Evolutionary conservation across 2,888 invertebrate species (phyloP), one percentile per base, ranked within the genome.

Genomic region (Panopea generosa): DNA sequence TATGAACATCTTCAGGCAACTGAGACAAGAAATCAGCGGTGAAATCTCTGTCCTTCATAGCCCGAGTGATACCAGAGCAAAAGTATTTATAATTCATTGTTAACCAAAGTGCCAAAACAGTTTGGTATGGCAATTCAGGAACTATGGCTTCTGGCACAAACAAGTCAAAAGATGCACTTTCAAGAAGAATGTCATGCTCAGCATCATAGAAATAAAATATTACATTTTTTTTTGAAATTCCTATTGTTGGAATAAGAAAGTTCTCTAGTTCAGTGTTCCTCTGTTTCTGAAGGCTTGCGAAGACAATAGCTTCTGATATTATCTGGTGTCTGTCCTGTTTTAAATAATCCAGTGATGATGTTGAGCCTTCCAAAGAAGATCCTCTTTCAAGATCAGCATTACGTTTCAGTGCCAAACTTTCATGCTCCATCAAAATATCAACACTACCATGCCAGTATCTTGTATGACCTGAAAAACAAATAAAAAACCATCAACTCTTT

Each of bases 161-260:
- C 20, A 50, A 22, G 11, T 11, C 22, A 24, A 50, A 50, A 20
- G 20, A 11, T 16, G 20, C 22, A 50, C 50, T 50, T 50, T 50
- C 20, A 50, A 50, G 50, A 22, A 50, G 24, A 50, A 50, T 50
- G 11, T 50, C 50, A 22, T 50, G 20, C 11, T 55, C 27, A 11
- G 57, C 16, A 38, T 57, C 57, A 57, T 57, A 57, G 11, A 57
- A 38, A 9, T 38, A 57, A 18, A 57, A 38, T 18, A n/a, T n/a
- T n/a, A 38, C 20, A n/a, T 29, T 1, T n/a, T n/a, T 38, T 18
- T 38, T 38, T 2, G 57, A 57, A 33, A 33, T n/a, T 57, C 20
- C 27, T 6, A 57, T 38, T n/a, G 20, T 38, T 38, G 57, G 57
- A 18, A 57, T 57, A 20, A 57, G 33, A 20, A 38, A 57, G 38